phyloP scores from a whole-genome alignment of 2,888 invertebrate species.

The Blera fallax region DNA sequence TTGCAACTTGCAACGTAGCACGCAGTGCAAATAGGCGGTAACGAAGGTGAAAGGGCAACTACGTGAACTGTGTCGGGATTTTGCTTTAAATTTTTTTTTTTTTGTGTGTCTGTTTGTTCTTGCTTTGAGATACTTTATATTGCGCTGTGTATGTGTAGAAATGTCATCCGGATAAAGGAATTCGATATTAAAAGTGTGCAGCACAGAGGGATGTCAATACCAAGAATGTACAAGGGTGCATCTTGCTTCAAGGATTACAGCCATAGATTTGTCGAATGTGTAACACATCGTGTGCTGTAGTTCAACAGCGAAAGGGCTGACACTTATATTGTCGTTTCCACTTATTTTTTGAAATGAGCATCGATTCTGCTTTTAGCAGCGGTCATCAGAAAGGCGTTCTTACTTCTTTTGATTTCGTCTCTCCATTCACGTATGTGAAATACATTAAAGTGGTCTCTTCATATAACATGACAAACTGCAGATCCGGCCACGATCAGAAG shows the following conservation, averaged over 20 bases:
- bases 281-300: too few species aligned
- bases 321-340: too few species aligned
- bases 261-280: not conserved
- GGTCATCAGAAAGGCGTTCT: too few species aligned
- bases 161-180: not conserved
- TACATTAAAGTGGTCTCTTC: too few species aligned
- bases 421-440: too few species aligned
- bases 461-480: too few species aligned
- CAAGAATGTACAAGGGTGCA: not conserved
- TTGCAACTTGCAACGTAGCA: slow-evolving; percentile 46
- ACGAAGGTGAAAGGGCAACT: slow-evolving; percentile 57
- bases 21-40: slow-evolving; percentile 40
- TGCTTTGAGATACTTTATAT: not conserved
- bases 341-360: too few species aligned
- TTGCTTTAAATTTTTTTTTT: too few species aligned
- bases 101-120: not conserved
- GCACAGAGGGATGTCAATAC: not conserved
- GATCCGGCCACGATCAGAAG: too few species aligned
- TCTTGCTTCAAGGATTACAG: not conserved
- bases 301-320: too few species aligned
- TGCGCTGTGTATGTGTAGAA: not conserved
- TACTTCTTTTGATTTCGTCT: too few species aligned
- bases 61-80: slow-evolving; percentile 60
- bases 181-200: not conserved
- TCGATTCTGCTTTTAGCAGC: too few species aligned